Base-by-base conservation (phyloP, 2,888 invertebrate genomes). In the Strigamia transsilvanica region DNA sequence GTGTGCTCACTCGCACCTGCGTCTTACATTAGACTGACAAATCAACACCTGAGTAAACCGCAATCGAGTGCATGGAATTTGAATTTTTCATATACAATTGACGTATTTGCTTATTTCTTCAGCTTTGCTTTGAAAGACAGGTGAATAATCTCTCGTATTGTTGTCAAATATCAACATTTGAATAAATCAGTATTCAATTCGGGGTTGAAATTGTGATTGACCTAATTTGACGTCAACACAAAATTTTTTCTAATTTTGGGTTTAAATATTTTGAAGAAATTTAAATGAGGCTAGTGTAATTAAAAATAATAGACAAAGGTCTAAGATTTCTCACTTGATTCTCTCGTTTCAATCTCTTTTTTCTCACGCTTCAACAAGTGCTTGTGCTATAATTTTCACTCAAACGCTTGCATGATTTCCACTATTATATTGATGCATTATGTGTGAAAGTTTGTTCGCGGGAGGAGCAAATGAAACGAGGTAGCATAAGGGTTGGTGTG, bases 401-500 rank as follows among this genome's bases (percentile, higher is more conserved):
- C 13, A 46, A 46, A 46, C 46, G 46, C 46, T 15, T 46, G 13
- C 46, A 15, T n/a, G 46, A 46, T 46, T 46, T 46, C 46, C 13
- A 46, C 46, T 46, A 46, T 46, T 46, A 46, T 46, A 46, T 46
- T 46, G 46, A 46, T 46, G 46, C 46, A 46, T 46, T 15, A 46
- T 46, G 46, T 46, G 46, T 46, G 46, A 46, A 46, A 46, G 46
- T 46, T 46, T 46, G n/a, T 13, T 13, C 13, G 46, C 46, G 46
- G 15, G 46, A 46, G 46, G 12, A 46, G 15, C 46, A n/a, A 46
- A n/a, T 46, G 46, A 46, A 46, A 46, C 46, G 46, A 46, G 46
- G 38, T 38, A 38, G 38, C 38, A 38, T 38, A 38, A 38, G 38
- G 13, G 46, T n/a, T 46, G 46, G n/a, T 46, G 46, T 46, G 46